Conservation (phyloP, 30 jellyfish, hydroid and myxozoan genomes). For the Pelagia noctiluca region DNA sequence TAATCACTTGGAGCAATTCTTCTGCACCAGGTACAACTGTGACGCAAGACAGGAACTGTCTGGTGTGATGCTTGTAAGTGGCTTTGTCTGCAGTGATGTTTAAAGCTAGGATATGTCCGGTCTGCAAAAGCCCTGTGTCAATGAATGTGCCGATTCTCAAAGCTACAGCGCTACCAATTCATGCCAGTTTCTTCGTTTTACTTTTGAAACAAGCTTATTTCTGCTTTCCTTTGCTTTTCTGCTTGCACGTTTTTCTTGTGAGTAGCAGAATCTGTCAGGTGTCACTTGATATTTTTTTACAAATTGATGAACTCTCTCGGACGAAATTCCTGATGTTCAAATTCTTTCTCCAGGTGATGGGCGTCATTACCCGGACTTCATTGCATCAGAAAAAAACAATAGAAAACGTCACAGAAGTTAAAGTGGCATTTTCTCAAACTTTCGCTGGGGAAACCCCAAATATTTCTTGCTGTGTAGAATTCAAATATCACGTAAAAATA, state of each 20-base stretch:
- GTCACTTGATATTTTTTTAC: slow-evolving; percentile 44
- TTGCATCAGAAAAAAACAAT: too few species aligned
- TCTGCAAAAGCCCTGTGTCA: slow-evolving; percentile 41
- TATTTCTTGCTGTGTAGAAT: too few species aligned
- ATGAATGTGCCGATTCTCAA: slow-evolving; percentile 13
- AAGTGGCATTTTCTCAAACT: too few species aligned
- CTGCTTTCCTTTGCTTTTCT: slow-evolving; percentile 46
- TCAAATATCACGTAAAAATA: too few species aligned
- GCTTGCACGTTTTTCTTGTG: slow-evolving; percentile 50
- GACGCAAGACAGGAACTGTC: slow-evolving; percentile 48
- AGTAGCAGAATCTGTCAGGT: slow-evolving; percentile 35
- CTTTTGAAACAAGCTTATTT: slow-evolving; percentile 8
- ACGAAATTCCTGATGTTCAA: slow-evolving; percentile 45
- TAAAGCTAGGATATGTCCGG: slow-evolving; percentile 51
- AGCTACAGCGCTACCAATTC: slow-evolving; percentile 41
- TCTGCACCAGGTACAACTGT: slow-evolving; percentile 58
- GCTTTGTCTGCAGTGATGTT: slow-evolving; percentile 58
- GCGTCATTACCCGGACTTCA: too few species aligned
- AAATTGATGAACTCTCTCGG: slow-evolving; percentile 42
- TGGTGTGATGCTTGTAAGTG: slow-evolving; percentile 43
- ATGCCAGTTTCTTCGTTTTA: slow-evolving; percentile 40
- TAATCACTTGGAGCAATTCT: slow-evolving; percentile 25
- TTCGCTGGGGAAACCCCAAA: too few species aligned
- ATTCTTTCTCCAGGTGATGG: not conserved
- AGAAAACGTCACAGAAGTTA: too few species aligned